A percentile compares a stretch with the other conserved stretches of the same genome.
These are phyloP conservation scores for Antennarius striatus DNA, from an alignment of 2,113 vertebrate genomes.

Conservation along the genomic window DNA sequence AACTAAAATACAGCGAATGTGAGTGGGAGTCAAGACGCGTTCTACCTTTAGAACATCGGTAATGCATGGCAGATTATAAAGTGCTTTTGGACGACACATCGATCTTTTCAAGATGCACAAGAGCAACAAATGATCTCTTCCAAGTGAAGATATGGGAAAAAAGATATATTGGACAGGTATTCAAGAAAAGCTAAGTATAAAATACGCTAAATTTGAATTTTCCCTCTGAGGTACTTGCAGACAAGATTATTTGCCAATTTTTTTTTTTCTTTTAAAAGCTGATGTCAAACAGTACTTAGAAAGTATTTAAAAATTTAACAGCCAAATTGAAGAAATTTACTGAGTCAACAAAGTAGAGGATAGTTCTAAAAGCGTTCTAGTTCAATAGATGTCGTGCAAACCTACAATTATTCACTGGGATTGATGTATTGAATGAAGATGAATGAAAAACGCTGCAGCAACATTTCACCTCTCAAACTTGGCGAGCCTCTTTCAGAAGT, in stretches of 20 bases:
- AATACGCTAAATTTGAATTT: too few relatives aligned
- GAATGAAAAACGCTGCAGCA: neutral
- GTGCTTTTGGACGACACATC: neutral
- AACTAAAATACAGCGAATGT: conserved; percentile 14
- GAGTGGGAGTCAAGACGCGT: conserved; percentile 29
- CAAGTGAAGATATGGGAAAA: neutral
- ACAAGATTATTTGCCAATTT: too few relatives aligned
- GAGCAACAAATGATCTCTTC: conserved; percentile 11
- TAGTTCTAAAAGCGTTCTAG: conserved; percentile 2
- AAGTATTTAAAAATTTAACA: neutral
- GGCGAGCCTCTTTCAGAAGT: too few relatives aligned
- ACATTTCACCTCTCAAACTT: too few relatives aligned
- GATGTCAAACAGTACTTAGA: neutral
- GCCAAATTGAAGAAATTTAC: neutral
- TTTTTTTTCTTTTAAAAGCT: too few relatives aligned
- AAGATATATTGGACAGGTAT: neutral
- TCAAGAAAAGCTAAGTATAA: neutral
- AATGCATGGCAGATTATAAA: conserved; percentile 14
- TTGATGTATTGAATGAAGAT: neutral
- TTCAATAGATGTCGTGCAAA: too few relatives aligned
- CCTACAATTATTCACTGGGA: too few relatives aligned
- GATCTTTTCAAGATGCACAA: conserved; percentile 12
- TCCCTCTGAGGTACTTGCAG: too few relatives aligned
- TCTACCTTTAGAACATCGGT: conserved; percentile 12
- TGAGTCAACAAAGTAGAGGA: neutral